phyloP scores from a whole-genome alignment of 2,113 vertebrate species.

The Gobiocypris rarus region DNA sequence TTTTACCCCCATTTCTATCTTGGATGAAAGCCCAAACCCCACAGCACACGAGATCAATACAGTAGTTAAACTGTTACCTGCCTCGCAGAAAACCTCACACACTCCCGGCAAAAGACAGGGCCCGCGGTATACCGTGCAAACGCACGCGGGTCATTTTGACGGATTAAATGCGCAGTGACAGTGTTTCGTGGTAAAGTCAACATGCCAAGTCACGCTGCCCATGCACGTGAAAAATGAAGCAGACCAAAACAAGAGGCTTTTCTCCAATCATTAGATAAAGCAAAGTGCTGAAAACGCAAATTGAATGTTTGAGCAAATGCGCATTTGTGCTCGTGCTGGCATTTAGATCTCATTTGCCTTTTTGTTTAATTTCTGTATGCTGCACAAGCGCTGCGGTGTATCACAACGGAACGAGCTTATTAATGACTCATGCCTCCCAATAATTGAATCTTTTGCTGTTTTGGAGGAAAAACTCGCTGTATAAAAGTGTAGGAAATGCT shows the following conservation, averaged over 20 bases:
- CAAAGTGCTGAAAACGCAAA: slow-evolving; percentile 55
- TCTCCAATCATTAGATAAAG: no score
- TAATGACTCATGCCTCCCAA: slow-evolving; percentile 60
- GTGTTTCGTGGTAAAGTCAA: not conserved
- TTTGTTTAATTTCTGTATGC: slow-evolving; percentile 63
- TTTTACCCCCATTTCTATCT: slow-evolving; percentile 68
- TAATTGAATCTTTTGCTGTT: slow-evolving; percentile 65
- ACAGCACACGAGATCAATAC: slow-evolving; percentile 75
- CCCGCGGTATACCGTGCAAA: slow-evolving; percentile 61
- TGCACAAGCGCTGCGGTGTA: slow-evolving; percentile 54
- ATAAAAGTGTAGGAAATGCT: slow-evolving; percentile 18
- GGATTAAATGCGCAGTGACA: slow-evolving; percentile 19
- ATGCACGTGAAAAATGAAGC: not conserved
- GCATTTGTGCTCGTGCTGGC: slow-evolving; percentile 56
- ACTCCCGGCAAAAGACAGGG: slow-evolving; percentile 53
- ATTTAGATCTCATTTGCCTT: slow-evolving; percentile 68
- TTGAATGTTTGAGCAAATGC: slow-evolving; percentile 59
- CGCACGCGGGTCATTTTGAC: slow-evolving; percentile 67
- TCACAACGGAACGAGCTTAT: slow-evolving; percentile 63
- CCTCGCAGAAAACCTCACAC: slow-evolving; percentile 57
- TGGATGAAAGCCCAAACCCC: slow-evolving; percentile 66
- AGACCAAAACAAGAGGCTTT: not conserved
- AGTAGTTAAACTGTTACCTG: slow-evolving; percentile 75
- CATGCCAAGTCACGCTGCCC: not conserved
- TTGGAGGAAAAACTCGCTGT: slow-evolving; percentile 10